These are phyloP conservation scores for Gallinago media DNA, from an alignment of 2,113 vertebrate species.

Conservation along the genomic window DNA sequence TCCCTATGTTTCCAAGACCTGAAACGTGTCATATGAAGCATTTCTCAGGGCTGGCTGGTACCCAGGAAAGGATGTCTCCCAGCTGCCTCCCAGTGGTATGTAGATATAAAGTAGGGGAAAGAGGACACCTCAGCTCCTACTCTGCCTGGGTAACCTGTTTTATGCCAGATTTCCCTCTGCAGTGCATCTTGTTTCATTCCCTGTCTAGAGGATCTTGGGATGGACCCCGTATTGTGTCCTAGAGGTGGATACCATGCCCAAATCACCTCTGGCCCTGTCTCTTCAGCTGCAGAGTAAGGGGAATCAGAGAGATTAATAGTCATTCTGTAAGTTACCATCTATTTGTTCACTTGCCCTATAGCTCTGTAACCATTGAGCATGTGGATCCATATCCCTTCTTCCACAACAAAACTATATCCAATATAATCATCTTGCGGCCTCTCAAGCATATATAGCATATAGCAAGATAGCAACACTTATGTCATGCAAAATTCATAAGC, in stretches of 20 bases:
- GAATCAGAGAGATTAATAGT: not conserved
- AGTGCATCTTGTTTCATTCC: not conserved
- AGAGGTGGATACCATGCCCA: not conserved
- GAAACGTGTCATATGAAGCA: not conserved
- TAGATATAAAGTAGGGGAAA: not conserved
- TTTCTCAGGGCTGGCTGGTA: not conserved
- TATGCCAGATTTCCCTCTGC: not conserved
- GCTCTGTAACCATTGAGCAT: not conserved
- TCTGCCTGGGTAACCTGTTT: not conserved
- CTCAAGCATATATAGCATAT: too few relatives aligned
- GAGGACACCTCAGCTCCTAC: not conserved
- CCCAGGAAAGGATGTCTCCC: not conserved
- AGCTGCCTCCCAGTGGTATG: not conserved
- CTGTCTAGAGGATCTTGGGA: not conserved
- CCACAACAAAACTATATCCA: not conserved
- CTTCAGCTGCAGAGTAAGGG: not conserved
- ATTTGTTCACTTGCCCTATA: not conserved
- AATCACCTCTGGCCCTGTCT: not conserved
- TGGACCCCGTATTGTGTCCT: not conserved
- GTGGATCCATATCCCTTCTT: not conserved
- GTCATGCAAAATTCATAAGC: constrained; percentile 53
- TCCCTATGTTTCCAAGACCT: not conserved
- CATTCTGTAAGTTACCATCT: not conserved
- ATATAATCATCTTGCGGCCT: constrained; percentile 39
- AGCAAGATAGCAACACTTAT: not conserved